A percentile compares a stretch with the other conserved stretches of the same genome.
These are phyloP conservation scores for Tachypleus tridentatus DNA, from an alignment of 1,140 invertebrate species.

Conservation along the genomic window DNA sequence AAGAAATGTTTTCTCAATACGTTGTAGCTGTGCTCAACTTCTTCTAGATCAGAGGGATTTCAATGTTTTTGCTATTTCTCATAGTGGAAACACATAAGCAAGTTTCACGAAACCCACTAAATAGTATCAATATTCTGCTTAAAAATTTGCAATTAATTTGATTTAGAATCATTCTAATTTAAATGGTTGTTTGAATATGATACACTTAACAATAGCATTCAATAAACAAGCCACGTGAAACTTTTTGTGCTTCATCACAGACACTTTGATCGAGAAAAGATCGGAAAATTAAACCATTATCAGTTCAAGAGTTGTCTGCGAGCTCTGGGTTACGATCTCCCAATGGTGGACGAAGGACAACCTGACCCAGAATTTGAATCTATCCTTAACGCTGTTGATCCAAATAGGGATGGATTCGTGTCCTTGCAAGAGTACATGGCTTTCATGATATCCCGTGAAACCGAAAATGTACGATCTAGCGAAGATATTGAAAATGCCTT, in stretches of 20 bases:
- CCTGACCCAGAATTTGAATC: conserved; percentile 96
- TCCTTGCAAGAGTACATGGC: conserved; percentile 99
- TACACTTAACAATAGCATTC: too few relatives aligned
- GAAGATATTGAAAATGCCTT: conserved; percentile 99
- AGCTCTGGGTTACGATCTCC: conserved; percentile 95
- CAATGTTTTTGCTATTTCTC: too few relatives aligned
- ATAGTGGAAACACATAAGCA: too few relatives aligned
- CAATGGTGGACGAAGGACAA: conserved; percentile 99
- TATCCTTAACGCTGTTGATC: conserved; percentile 83
- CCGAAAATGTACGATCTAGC: conserved; percentile 97
- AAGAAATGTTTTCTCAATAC: too few relatives aligned
- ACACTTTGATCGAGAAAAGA: conserved; percentile 98
- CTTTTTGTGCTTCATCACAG: conserved; percentile 38
- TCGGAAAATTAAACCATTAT: conserved; percentile 89
- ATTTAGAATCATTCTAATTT: too few relatives aligned
- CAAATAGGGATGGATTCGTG: conserved; percentile 88
- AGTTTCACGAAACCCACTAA: too few relatives aligned
- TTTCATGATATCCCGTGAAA: conserved; percentile 99
- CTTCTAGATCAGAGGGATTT: too few relatives aligned
- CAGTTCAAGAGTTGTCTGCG: conserved; percentile 98
- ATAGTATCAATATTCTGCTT: too few relatives aligned
- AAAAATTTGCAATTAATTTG: too few relatives aligned
- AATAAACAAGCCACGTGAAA: too few relatives aligned
- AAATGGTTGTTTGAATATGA: too few relatives aligned
- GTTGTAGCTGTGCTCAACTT: too few relatives aligned